Base-by-base conservation (phyloP, 2,888 invertebrate species). In the Agrochola lota region DNA sequence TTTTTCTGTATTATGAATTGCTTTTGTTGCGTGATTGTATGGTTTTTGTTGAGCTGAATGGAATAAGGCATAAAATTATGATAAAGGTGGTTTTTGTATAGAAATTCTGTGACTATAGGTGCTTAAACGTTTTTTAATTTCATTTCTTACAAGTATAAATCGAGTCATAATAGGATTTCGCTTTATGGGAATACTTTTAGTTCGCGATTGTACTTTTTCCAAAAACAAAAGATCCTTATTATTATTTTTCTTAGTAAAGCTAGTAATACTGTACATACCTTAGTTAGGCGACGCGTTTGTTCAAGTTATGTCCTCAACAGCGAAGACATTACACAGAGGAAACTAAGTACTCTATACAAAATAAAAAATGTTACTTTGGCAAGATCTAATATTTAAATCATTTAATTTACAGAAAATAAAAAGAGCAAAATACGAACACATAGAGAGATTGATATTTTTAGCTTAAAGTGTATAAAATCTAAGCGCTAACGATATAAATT, bases 211-310 rank as follows among this genome's bases (percentile, higher is more conserved):
- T 91, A 91, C 92, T 88, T 90, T 89, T 93, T 90, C 89, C 88
- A 91, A 88, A 85, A 90, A 83, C 81, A 91, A 86, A 85, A 89
- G 86, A 88, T 80, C 87, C 88, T 89, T 91, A 90, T 90, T 89
- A 90, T 88, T 90, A 92, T 93, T 90, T 92, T 93, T 92, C 95
- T 95, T 95, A 95, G 94, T 96, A 96, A 96, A 95, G 95, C 96
- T 96, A 96, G 93, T 96, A 96, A 96, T 96, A 96, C 96, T 96
- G 96, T 96, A 96, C 96, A 96, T 94, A 94, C 94, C 94, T 94
- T 91, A 91, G 89, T 93, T 91, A 94, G 94, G 94, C 93, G 92
- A 94, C 91, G 92, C 89, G 88, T 91, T 89, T 89, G 89, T 90
- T 91, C 85, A 89, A 90, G 80, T 87, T 80, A 78, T 80, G 77